Base-by-base conservation (phyloP, 1,140 invertebrate genomes). In the Drosophila bocqueti region DNA sequence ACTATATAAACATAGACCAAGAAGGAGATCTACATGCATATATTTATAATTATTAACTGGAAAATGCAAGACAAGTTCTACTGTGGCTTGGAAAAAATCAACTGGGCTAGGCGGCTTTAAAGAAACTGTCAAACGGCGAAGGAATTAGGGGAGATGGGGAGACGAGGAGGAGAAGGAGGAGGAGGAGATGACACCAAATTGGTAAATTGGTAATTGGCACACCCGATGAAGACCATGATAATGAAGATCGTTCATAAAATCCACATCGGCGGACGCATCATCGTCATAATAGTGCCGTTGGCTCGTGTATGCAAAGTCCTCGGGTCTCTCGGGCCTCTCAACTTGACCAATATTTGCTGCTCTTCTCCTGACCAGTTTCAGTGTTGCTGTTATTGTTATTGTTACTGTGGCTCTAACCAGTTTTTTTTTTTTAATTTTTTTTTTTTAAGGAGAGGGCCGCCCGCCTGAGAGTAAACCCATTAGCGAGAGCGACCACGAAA, bases 321-420 rank as follows among this genome's bases (percentile, higher is more conserved):
- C 71, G 31, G 45, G 46, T 24, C 31, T 55, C 50, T 34, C 42
- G 43, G 43, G 36, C 36, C 63, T 67, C 26, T 67, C 63, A 82
- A 83, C 58, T 89, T 87, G 76, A 89, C 84, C 84, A 87, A 87
- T 78, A 87, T 87, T 87, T 71, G 73, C 62, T n/a, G 36, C 29
- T 18, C 64, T 66, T 79, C 64, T 55, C 43, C 60, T 49, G 75
- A 85, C 75, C 78, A 76, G 75, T 79, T 79, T 67, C 62, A 66
- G 74, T 76, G 47, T 46, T 65, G 46, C 29, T 38, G 52, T 62
- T 38, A 24, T 54, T 57, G 31, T 36, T 62, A 36, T 58, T 59
- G 31, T 42, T 36, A 49, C 24, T 50, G 8, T 18, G 67, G 47
- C 58, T 54, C 54, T 60, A 86, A 86, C 83, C 83, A 89, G 83